These are phyloP conservation scores for Tetraodon nigroviridis DNA, from an alignment of 2,113 vertebrate species.

Conservation along the genomic window DNA sequence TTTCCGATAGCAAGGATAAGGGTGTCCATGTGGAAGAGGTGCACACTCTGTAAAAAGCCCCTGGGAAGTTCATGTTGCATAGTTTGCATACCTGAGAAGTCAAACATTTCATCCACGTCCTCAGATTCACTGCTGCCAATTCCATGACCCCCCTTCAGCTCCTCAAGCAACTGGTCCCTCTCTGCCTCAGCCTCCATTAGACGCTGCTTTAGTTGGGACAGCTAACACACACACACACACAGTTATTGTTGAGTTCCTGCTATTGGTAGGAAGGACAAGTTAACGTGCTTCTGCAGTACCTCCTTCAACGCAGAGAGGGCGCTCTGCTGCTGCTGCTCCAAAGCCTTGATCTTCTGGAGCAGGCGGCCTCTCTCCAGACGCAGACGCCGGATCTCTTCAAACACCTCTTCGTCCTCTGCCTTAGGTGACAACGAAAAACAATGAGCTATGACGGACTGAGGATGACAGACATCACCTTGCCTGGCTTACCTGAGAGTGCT, in stretches of 20 bases:
- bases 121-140: conserved; percentile 61
- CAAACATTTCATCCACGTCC: conserved; percentile 80
- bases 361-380: conserved; percentile 85
- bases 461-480: neutral
- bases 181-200: conserved; percentile 76
- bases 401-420: conserved; percentile 84
- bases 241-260: neutral
- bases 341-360: conserved; percentile 86
- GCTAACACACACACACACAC: conserved; percentile 53
- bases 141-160: conserved; percentile 74
- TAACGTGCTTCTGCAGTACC: conserved; percentile 51
- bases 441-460: neutral
- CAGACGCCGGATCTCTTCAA: conserved; percentile 87
- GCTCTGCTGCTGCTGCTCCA: conserved; percentile 84
- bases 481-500: conserved; percentile 43
- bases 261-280: no score
- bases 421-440: conserved; percentile 14
- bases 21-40: neutral
- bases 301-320: conserved; percentile 74
- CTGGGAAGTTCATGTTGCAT: neutral
- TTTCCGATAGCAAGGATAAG: neutral
- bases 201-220: conserved; percentile 75
- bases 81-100: conserved; percentile 78
- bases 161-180: conserved; percentile 81
- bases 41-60: neutral